phyloP scores from a whole-genome alignment of 2,113 vertebrate species.

The Nannospalax galili region DNA sequence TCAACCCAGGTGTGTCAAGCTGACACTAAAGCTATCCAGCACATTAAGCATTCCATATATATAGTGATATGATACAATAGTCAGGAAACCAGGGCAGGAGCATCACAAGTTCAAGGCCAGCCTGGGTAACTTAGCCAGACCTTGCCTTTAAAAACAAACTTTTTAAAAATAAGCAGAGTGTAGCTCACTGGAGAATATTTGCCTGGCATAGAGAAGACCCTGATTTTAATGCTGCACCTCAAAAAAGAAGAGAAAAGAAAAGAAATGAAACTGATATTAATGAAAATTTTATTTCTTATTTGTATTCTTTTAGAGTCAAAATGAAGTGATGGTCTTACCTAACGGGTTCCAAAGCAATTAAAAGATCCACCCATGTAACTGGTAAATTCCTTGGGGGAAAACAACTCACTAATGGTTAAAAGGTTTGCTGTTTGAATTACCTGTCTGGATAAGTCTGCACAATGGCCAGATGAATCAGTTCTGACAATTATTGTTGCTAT shows the following conservation, averaged over 20 bases:
- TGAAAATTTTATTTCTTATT: neutral
- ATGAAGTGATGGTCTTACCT: neutral
- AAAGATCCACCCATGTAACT: neutral
- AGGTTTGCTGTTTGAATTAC: neutral
- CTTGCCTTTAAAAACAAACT: too few species aligned
- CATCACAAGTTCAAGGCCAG: too few species aligned
- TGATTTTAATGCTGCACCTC: too few species aligned
- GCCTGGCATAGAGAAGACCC: too few species aligned
- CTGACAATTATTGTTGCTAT: neutral
- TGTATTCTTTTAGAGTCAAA: neutral
- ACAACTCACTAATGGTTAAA: neutral
- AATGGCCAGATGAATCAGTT: neutral
- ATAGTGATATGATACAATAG: neutral
- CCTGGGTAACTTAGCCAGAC: too few species aligned
- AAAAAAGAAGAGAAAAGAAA: too few species aligned
- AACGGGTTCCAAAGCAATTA: neutral
- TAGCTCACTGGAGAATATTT: too few species aligned
- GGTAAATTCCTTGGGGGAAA: neutral
- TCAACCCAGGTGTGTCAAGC: too few species aligned
- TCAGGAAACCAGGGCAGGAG: too few species aligned
- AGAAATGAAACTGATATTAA: neutral
- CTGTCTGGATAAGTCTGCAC: neutral
- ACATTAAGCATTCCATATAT: neutral
- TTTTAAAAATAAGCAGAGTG: too few species aligned
- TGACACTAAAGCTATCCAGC: too few species aligned